phyloP scores from a whole-genome alignment of 2,113 vertebrate species.

The Ramphastos sulfuratus region DNA sequence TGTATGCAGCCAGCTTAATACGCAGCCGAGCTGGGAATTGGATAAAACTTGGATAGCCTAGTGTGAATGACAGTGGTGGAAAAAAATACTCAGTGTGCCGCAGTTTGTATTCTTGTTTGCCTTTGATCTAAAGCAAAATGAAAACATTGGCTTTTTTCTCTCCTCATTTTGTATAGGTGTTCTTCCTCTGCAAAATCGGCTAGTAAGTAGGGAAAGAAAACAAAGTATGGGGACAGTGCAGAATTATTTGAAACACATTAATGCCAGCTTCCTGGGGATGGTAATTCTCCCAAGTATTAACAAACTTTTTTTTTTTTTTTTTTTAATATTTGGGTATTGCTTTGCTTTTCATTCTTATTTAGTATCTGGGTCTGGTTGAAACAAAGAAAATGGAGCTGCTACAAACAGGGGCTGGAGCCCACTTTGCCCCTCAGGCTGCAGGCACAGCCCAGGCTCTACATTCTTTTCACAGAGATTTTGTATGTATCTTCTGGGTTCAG shows the following conservation, averaged over 20 bases:
- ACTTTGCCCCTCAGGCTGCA: background rate
- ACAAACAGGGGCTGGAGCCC: slow-evolving; percentile 48
- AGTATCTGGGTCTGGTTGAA: slow-evolving; percentile 54
- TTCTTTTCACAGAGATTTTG: background rate
- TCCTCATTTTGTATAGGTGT: slow-evolving; percentile 12
- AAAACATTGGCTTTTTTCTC: slow-evolving; percentile 53
- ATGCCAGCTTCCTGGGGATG: slow-evolving; percentile 47
- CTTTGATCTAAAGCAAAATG: slow-evolving; percentile 74
- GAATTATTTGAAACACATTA: slow-evolving; percentile 65
- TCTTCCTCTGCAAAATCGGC: slow-evolving; percentile 20
- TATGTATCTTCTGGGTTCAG: slow-evolving; percentile 26
- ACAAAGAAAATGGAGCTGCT: slow-evolving; percentile 67
- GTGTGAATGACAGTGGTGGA: slow-evolving; percentile 74
- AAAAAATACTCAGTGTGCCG: slow-evolving; percentile 66
- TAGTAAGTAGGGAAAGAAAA: background rate
- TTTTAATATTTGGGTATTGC: slow-evolving; percentile 40
- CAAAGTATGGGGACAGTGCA: background rate
- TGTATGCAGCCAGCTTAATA: slow-evolving; percentile 79
- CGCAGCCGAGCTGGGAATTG: slow-evolving; percentile 79
- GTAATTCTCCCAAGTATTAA: slow-evolving; percentile 20
- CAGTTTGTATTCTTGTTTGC: slow-evolving; percentile 68
- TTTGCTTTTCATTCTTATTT: slow-evolving; percentile 47
- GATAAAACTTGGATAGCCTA: slow-evolving; percentile 75
- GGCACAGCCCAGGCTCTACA: background rate
- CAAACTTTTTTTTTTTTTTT: slow-evolving; percentile 31